Percentiles rank a stretch among this genome's conserved stretches.
Evolutionary conservation across 1,140 invertebrate genomes (phyloP).

Genomic region (Drosophila ambigua): DNA sequence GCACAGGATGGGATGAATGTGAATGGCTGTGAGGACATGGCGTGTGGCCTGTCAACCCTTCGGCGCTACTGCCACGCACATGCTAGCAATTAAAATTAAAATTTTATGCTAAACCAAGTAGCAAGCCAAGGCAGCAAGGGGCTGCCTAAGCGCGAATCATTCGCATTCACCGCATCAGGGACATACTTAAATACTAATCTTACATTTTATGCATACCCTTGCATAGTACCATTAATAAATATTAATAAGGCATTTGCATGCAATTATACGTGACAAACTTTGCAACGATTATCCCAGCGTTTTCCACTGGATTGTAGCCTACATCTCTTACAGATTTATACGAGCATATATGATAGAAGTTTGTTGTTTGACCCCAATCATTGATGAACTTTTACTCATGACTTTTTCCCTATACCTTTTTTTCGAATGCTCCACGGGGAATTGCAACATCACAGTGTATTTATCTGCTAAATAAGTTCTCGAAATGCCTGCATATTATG

Average conservation of each 20-base stretch:
- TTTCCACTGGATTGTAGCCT: no score
- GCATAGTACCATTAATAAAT: conserved; percentile 51
- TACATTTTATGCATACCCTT: conserved; percentile 47
- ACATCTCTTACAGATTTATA: no score
- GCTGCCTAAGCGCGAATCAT: neutral
- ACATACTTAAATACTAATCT: conserved; percentile 42
- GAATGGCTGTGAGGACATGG: conserved; percentile 9
- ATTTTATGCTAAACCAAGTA: conserved; percentile 82
- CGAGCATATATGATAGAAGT: no score
- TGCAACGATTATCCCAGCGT: conserved; percentile 20
- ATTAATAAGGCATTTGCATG: conserved; percentile 70
- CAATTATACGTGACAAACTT: conserved; percentile 17
- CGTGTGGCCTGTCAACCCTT: conserved; percentile 42
- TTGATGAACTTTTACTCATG: no score
- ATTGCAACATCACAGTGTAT: conserved; percentile 33
- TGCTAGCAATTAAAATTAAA: conserved; percentile 82
- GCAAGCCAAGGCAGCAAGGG: conserved; percentile 54
- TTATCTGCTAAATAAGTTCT: conserved; percentile 35
- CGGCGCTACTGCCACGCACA: conserved; percentile 71
- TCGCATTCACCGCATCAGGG: conserved; percentile 22
- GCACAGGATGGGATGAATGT: neutral
- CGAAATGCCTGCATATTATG: conserved; percentile 34
- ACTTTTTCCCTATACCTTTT: neutral
- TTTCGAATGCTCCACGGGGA: conserved; percentile 1
- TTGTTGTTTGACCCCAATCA: no score